Evolutionary conservation across 2,113 vertebrate species (phyloP), one percentile per base, ranked within the genome.

Genomic region (Oenanthe melanoleuca): DNA sequence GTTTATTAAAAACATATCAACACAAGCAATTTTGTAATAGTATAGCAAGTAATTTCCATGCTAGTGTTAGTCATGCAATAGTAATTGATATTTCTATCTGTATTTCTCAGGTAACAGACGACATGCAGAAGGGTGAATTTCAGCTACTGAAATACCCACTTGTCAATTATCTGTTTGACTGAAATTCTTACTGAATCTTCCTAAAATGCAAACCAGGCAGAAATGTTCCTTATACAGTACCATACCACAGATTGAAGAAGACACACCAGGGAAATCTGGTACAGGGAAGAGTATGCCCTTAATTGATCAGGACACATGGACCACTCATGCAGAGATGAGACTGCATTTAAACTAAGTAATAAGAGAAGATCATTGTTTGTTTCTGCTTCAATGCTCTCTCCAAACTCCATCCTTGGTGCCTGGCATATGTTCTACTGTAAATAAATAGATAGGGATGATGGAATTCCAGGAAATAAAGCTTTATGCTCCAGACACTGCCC

Each of bases 301-400:
- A 93, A 91, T 61, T 93, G 70, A 85, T 85, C 65, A 92, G 65
- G 73, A 94, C 73, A 56, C 37, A 57, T 5, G 60, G 80, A 86
- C 45, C 80, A 80, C 33, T 31, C 71, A 69, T 56, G 57, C 70
- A 75, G 73, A 85, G 73, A 91, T 24, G 65, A 71, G 57, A 33
- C 7, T 37, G 26, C 28, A 5, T 29, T 92, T 50, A 81, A 81
- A 84, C 42, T 52, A 44, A 78, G 34, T 42, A 78, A 60, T 64
- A 71, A 75, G 79, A 79, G 52, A 57, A 87, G 69, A 92, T 64
- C 50, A 37, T 29, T 75, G 31, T 26, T 67, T 72, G 26, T 52
- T 96, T 89, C 87, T 75, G 73, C 61, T 75, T 64, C 70, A 67
- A 17, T 52, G 61, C 38, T 74, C 70, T 50, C 72, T 74, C 69